Evolutionary conservation across 92 coral and sea anemone species (phyloP).

Genomic region (Phenganax subtilis): DNA sequence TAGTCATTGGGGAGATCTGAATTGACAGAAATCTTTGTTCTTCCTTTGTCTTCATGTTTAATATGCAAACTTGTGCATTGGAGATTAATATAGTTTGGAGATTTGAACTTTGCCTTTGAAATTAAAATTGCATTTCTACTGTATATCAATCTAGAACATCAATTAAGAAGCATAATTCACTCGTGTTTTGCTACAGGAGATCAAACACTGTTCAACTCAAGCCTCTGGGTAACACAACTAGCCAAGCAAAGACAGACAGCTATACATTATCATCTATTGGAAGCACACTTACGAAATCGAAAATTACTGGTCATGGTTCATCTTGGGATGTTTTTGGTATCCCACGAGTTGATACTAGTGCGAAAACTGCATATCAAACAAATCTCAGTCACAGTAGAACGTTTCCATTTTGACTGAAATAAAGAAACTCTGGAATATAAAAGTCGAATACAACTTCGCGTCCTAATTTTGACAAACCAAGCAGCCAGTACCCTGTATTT

Average conservation of each 20-base stretch:
- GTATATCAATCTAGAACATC: neutral
- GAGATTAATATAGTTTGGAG: too few relatives aligned
- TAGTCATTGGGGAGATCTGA: neutral
- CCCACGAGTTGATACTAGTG: slow-evolving; percentile 37
- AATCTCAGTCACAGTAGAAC: slow-evolving; percentile 22
- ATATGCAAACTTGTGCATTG: neutral
- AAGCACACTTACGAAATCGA: slow-evolving; percentile 24
- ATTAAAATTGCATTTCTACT: neutral
- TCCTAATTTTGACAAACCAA: too few relatives aligned
- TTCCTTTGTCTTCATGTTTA: neutral
- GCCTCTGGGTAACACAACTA: neutral
- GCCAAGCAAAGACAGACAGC: slow-evolving; percentile 59
- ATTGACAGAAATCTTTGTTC: neutral
- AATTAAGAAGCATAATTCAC: slow-evolving; percentile 9
- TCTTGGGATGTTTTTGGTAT: slow-evolving; percentile 94
- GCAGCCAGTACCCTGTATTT: too few relatives aligned
- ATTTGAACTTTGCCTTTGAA: too few relatives aligned
- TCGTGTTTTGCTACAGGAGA: slow-evolving; percentile 10
- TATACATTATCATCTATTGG: slow-evolving; percentile 63
- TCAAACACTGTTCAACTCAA: neutral
- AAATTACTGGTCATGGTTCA: slow-evolving; percentile 48
- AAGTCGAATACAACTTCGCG: too few relatives aligned
- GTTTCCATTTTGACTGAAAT: slow-evolving; percentile 33
- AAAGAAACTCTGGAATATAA: too few relatives aligned
- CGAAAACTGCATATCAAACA: slow-evolving; percentile 1